Conservation (phyloP, 35 echinoderm and acorn worm genomes). For the Eucidaris tribuloides region DNA sequence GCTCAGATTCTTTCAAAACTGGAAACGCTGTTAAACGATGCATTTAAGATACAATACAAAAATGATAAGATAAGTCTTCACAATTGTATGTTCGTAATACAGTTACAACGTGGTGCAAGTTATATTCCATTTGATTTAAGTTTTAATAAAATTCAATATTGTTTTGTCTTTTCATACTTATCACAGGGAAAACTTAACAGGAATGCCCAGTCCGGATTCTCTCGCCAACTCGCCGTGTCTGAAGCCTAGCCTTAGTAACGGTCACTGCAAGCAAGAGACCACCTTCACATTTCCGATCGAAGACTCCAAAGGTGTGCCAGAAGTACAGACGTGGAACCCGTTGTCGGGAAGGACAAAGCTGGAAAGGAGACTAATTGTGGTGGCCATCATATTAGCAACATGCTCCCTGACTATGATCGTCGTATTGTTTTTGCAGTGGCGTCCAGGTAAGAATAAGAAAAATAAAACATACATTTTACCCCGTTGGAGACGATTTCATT, state of each 20-base stretch:
- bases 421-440: neutral
- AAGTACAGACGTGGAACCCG: neutral
- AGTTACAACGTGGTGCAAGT: too few relatives aligned
- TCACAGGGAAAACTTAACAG: constrained; percentile 18
- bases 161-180: too few relatives aligned
- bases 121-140: too few relatives aligned
- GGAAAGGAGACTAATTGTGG: constrained; percentile 9
- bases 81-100: too few relatives aligned
- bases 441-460: neutral
- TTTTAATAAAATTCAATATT: too few relatives aligned
- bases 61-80: too few relatives aligned
- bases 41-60: too few relatives aligned
- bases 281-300: neutral
- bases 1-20: too few relatives aligned
- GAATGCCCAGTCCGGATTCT: constrained; percentile 13
- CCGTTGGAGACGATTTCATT: too few relatives aligned
- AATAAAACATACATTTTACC: too few relatives aligned
- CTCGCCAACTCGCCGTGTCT: constrained; percentile 17
- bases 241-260: constrained; percentile 19
- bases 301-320: neutral
- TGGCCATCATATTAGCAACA: neutral
- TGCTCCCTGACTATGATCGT: neutral
- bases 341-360: neutral
- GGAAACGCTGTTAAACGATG: too few relatives aligned
- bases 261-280: constrained; percentile 1